Conservation (phyloP, 2,113 vertebrate genomes). For the Tenebrosternarchus preto region DNA sequence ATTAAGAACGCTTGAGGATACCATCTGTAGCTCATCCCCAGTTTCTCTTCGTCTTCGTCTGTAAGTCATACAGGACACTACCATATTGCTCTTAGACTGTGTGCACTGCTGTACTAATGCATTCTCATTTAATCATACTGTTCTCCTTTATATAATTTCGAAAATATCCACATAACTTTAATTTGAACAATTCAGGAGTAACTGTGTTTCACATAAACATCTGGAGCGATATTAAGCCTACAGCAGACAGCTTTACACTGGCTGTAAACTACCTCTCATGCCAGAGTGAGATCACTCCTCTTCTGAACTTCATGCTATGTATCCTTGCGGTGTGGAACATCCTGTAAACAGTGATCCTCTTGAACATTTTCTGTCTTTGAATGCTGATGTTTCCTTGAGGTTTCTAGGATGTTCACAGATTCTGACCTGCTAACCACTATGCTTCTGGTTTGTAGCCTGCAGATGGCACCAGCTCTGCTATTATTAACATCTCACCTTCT, state of each 20-base stretch:
- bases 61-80: slow-evolving; percentile 8
- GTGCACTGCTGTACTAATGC: neutral
- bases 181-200: no score
- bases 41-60: slow-evolving; percentile 34
- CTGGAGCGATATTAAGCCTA: no score
- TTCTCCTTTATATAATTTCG: neutral
- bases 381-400: neutral
- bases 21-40: slow-evolving; percentile 31
- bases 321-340: no score
- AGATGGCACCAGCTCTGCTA: slow-evolving; percentile 81
- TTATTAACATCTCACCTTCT: slow-evolving; percentile 87
- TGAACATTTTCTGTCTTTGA: neutral
- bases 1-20: slow-evolving; percentile 9
- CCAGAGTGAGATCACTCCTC: no score
- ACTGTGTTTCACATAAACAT: no score
- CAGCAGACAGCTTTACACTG: no score
- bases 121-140: neutral
- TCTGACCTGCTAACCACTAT: slow-evolving; percentile 67
- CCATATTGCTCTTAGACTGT: slow-evolving; percentile 21
- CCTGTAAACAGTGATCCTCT: neutral
- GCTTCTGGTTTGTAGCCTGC: slow-evolving; percentile 82
- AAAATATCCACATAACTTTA: neutral
- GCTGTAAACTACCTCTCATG: no score
- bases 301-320: no score
- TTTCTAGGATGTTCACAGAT: no score